Percentiles rank a stretch among this genome's conserved stretches.
Evolutionary conservation across 2,888 invertebrate species (phyloP).

Genomic region (Fragum sueziense): DNA sequence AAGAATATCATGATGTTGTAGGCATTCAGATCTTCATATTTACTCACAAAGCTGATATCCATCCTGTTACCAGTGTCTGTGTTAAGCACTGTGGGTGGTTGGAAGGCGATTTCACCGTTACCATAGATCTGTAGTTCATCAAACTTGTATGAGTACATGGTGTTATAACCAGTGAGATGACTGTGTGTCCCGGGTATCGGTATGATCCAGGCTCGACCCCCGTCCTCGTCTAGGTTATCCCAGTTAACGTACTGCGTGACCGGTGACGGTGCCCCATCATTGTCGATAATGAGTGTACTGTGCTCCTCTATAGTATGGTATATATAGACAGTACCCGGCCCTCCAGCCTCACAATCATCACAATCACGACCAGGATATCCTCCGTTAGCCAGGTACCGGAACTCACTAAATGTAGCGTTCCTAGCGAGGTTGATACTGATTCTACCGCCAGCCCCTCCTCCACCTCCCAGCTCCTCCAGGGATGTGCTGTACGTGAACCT

Average conservation of each 20-base stretch:
- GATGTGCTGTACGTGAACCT: not conserved
- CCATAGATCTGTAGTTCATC: constrained; percentile 76
- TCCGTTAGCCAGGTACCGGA: constrained; percentile 71
- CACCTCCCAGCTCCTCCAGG: constrained; percentile 30
- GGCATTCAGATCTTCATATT: constrained; percentile 20
- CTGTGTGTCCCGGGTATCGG: constrained; percentile 68
- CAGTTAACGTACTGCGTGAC: constrained; percentile 67
- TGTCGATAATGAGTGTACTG: constrained; percentile 72
- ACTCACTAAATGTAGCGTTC: constrained; percentile 73
- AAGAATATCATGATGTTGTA: constrained; percentile 70
- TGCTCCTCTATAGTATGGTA: constrained; percentile 70
- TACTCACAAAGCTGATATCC: constrained; percentile 30
- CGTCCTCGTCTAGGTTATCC: constrained; percentile 63
- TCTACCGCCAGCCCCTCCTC: constrained; percentile 72
- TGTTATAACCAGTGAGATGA: constrained; percentile 56
- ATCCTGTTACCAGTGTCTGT: constrained; percentile 48
- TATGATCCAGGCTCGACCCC: constrained; percentile 72
- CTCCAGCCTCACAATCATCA: constrained; percentile 67
- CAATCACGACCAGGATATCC: constrained; percentile 60
- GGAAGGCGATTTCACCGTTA: constrained; percentile 71
- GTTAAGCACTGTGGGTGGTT: constrained; percentile 58
- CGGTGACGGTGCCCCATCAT: constrained; percentile 66
- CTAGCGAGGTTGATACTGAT: constrained; percentile 69
- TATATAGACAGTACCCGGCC: constrained; percentile 72
- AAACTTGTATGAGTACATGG: constrained; percentile 60